Evolutionary conservation across 2,113 vertebrate species (phyloP).

Genomic region (Struthidea cinerea): DNA sequence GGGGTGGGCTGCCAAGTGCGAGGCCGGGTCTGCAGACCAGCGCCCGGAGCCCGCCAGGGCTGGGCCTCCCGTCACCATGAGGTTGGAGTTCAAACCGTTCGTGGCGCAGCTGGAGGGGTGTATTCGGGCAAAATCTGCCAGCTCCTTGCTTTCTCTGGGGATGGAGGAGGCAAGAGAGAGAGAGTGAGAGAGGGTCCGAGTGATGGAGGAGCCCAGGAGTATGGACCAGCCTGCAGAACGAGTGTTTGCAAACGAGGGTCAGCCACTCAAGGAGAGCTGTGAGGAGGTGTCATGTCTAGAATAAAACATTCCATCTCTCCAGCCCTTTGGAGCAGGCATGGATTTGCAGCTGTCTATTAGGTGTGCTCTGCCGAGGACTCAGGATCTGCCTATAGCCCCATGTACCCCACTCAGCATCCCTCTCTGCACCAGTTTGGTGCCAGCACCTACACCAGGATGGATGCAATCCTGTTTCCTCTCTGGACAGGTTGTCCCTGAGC

Average conservation of each 20-base stretch:
- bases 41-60: slow-evolving; percentile 78
- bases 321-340: neutral
- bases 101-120: slow-evolving; percentile 81
- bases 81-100: slow-evolving; percentile 88
- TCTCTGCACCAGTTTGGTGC: neutral
- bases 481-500: neutral
- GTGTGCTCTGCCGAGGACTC: neutral
- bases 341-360: neutral
- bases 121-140: slow-evolving; percentile 87
- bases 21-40: slow-evolving; percentile 86
- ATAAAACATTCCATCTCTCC: neutral
- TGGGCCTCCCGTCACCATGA: slow-evolving; percentile 94
- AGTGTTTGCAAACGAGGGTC: neutral
- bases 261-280: neutral
- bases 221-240: neutral
- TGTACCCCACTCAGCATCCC: neutral
- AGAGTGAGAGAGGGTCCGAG: neutral
- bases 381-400: neutral
- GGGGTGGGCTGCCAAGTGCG: slow-evolving; percentile 86
- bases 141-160: slow-evolving; percentile 90
- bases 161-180: neutral
- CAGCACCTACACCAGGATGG: neutral
- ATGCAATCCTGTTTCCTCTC: neutral
- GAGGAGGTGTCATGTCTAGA: neutral
- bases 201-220: neutral